Percentiles rank a stretch among this genome's conserved stretches.
Evolutionary conservation across 2,888 invertebrate genomes (phyloP).

Genomic region (Ochropacha duplaris): DNA sequence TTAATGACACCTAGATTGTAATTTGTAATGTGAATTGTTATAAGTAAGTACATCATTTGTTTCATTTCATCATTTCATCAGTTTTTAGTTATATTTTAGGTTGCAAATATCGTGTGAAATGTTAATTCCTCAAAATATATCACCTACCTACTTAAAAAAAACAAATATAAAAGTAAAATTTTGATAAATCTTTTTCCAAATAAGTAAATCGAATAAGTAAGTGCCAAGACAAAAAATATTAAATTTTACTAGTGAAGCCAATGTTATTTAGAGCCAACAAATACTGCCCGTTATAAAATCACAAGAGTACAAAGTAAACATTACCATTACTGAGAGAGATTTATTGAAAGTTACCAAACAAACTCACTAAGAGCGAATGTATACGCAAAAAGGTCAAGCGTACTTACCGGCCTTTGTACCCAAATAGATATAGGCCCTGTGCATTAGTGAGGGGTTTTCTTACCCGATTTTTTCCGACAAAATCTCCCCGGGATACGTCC

Average conservation of each 20-base stretch:
- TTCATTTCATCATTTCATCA: too few species aligned
- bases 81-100: too few species aligned
- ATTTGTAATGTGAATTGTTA: not conserved
- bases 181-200: too few species aligned
- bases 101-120: too few species aligned
- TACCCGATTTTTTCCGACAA: constrained; percentile 56
- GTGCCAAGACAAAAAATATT: not conserved
- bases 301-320: not conserved
- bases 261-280: too few species aligned
- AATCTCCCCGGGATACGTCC: constrained; percentile 46
- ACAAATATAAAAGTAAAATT: too few species aligned
- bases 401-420: constrained; percentile 65
- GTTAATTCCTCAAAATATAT: too few species aligned
- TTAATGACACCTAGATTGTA: not conserved
- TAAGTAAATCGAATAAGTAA: too few species aligned
- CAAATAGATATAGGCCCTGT: constrained; percentile 70
- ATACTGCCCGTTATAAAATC: not conserved
- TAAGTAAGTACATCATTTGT: too few species aligned
- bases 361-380: constrained; percentile 16
- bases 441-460: constrained; percentile 74
- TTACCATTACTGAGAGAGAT: not conserved
- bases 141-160: too few species aligned
- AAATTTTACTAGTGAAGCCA: not conserved
- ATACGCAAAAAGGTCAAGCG: constrained; percentile 68
- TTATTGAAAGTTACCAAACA: constrained; percentile 3